phyloP scores from a whole-genome alignment of 2,797 vertebrate genomes.

The Girardinus metallicus region DNA sequence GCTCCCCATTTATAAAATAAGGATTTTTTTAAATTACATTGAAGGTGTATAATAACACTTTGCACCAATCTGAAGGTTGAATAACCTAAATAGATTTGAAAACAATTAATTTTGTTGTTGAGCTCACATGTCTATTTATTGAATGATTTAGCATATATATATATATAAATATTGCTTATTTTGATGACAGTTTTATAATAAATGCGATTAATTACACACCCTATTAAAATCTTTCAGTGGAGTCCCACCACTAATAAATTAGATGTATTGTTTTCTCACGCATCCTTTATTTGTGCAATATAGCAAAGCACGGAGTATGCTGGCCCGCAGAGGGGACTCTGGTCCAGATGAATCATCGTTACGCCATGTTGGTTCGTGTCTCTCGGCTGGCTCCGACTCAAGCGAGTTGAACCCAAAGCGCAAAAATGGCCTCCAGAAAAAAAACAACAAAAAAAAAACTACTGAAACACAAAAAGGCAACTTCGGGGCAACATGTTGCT shows the following conservation, averaged over 20 bases:
- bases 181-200: no score
- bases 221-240: no score
- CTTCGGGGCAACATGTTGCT: constrained; percentile 7
- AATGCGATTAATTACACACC: no score
- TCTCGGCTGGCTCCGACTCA: constrained; percentile 34
- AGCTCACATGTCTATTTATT: no score
- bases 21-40: no score
- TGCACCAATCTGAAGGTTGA: no score
- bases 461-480: constrained; percentile 46
- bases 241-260: not conserved
- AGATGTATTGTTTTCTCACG: constrained; percentile 1
- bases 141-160: no score
- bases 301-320: constrained; percentile 50
- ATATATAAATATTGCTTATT: no score
- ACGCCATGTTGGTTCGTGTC: constrained; percentile 22
- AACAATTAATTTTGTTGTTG: no score
- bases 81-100: no score
- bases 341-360: constrained; percentile 63
- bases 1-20: no score
- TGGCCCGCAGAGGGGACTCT: constrained; percentile 60
- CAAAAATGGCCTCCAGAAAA: constrained; percentile 30
- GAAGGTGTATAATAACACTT: no score
- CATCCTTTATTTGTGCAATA: constrained; percentile 25
- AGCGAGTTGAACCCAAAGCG: constrained; percentile 30
- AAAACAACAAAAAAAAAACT: not conserved